Evolutionary conservation across 2,888 invertebrate genomes (phyloP).

Genomic region (Gymnoscelis rufifasciata): DNA sequence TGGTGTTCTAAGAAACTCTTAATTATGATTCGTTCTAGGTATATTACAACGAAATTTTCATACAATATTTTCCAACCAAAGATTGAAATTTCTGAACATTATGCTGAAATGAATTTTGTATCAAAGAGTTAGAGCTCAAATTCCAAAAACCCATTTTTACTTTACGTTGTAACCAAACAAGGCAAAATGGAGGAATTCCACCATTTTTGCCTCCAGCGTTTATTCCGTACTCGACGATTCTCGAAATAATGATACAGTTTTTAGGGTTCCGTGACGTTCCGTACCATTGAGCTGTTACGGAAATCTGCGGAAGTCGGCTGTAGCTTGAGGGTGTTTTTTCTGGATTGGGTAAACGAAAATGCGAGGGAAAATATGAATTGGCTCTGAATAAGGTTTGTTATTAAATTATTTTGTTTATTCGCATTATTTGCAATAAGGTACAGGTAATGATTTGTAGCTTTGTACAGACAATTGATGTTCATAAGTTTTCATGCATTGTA

Average conservation of each 20-base stretch:
- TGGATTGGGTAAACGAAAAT: neutral
- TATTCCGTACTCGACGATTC: slow-evolving; percentile 33
- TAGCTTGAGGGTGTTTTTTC: slow-evolving; percentile 6
- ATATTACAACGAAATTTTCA: no score
- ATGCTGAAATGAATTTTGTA: no score
- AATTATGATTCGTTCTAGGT: no score
- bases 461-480: no score
- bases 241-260: slow-evolving; percentile 39
- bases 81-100: no score
- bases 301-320: slow-evolving; percentile 2
- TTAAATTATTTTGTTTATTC: no score
- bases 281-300: slow-evolving; percentile 7
- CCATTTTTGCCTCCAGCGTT: slow-evolving; percentile 13
- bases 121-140: neutral
- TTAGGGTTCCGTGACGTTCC: slow-evolving; percentile 9
- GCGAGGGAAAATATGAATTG: no score
- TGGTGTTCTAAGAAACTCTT: no score
- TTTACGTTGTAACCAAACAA: slow-evolving; percentile 9
- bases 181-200: neutral
- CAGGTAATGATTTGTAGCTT: no score
- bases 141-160: slow-evolving; percentile 8
- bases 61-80: no score
- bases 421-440: neutral
- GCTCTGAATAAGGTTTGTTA: no score
- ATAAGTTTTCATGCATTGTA: no score